A percentile compares a stretch with the other conserved stretches of the same genome.
Conservation (phyloP, 2,797 vertebrate species). For the Gymnodraco acuticeps region DNA sequence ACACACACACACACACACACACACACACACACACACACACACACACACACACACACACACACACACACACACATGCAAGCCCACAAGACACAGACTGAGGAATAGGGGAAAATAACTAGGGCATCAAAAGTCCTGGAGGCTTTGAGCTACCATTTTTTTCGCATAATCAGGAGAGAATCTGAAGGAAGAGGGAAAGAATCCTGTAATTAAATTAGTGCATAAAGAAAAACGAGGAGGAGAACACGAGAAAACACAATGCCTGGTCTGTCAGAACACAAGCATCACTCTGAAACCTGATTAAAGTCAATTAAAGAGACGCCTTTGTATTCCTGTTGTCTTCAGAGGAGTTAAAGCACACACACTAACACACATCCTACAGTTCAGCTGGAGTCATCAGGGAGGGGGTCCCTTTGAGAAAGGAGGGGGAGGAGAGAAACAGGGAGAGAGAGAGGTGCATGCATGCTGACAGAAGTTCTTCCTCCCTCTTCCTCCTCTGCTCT, state of each 20-base stretch:
- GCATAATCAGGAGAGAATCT: slow-evolving; percentile 80
- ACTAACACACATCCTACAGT: slow-evolving; percentile 22
- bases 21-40: slow-evolving; percentile 27
- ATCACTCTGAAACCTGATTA: slow-evolving; percentile 47
- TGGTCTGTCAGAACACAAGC: slow-evolving; percentile 35
- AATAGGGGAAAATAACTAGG: slow-evolving; percentile 76
- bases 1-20: slow-evolving; percentile 20
- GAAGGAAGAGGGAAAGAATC: slow-evolving; percentile 37
- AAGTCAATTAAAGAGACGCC: slow-evolving; percentile 38
- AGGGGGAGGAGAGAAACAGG: slow-evolving; percentile 20
- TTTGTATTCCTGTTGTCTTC: slow-evolving; percentile 6
- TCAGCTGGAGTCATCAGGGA: slow-evolving; percentile 55
- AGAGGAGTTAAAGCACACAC: not conserved
- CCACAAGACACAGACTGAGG: slow-evolving; percentile 53
- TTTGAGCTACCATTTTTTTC: slow-evolving; percentile 81
- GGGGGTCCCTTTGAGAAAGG: slow-evolving; percentile 25
- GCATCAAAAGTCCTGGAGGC: slow-evolving; percentile 85
- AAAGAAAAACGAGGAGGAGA: slow-evolving; percentile 65
- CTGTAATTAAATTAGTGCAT: slow-evolving; percentile 77
- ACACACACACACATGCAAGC: slow-evolving; percentile 27
- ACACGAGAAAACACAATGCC: slow-evolving; percentile 47
- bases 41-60: slow-evolving; percentile 23
- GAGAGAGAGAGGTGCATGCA: slow-evolving; percentile 26
- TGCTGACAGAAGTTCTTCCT: slow-evolving; percentile 48
- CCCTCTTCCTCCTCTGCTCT: slow-evolving; percentile 55